phyloP scores from a whole-genome alignment of 2,888 invertebrate genomes.

The Apeira syringaria region DNA sequence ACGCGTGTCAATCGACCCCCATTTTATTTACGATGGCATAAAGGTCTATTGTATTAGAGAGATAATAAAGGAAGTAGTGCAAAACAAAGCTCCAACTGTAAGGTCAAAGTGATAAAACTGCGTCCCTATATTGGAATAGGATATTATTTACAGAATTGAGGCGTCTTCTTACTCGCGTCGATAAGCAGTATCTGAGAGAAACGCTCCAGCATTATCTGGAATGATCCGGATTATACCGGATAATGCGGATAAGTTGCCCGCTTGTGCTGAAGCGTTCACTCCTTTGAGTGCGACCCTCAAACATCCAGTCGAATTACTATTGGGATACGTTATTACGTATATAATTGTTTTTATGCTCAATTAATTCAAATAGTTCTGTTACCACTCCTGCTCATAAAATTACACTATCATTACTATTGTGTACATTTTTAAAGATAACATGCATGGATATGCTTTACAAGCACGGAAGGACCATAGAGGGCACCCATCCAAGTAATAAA shows the following conservation, averaged over 20 bases:
- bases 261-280: slow-evolving; percentile 43
- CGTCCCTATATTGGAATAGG: slow-evolving; percentile 33
- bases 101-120: slow-evolving; percentile 30
- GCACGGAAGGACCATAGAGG: too few species aligned
- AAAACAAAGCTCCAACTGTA: slow-evolving; percentile 13
- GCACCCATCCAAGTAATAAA: too few species aligned
- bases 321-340: too few species aligned
- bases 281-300: slow-evolving; percentile 46
- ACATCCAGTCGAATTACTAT: slow-evolving; percentile 43
- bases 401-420: too few species aligned
- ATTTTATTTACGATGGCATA: too few species aligned
- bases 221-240: slow-evolving; percentile 74
- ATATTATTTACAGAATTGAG: slow-evolving; percentile 47
- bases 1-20: too few species aligned
- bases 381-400: too few species aligned
- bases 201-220: slow-evolving; percentile 62
- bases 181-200: slow-evolving; percentile 54
- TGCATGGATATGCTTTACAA: too few species aligned
- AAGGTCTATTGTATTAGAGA: too few species aligned
- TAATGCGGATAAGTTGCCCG: slow-evolving; percentile 62
- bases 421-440: too few species aligned
- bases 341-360: too few species aligned
- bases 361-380: too few species aligned
- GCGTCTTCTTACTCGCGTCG: slow-evolving; percentile 40
- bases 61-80: slow-evolving; percentile 4